These are phyloP conservation scores for Coptodon rendalli DNA, from an alignment of 2,113 vertebrate genomes.

Conservation along the genomic window DNA sequence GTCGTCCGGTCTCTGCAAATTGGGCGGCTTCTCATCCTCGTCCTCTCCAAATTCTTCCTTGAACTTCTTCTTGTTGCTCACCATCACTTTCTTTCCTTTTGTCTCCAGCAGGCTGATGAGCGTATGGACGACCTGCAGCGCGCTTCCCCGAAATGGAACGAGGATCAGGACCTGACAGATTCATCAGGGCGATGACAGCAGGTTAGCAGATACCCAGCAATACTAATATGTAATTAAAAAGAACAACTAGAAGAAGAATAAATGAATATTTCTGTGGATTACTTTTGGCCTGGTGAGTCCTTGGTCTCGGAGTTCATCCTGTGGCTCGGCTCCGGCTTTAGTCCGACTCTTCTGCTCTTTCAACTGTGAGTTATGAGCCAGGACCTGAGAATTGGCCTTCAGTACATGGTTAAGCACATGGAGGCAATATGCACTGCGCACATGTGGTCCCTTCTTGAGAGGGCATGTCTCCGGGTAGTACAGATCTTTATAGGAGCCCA, in stretches of 20 bases:
- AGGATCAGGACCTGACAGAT: conserved; percentile 83
- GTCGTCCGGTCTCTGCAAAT: conserved; percentile 87
- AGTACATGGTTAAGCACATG: conserved; percentile 90
- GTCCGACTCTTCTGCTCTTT: conserved; percentile 64
- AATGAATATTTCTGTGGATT: background rate
- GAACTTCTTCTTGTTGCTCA: conserved; percentile 94
- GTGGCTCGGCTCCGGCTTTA: conserved; percentile 45
- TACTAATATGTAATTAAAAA: background rate
- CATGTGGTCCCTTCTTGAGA: conserved; percentile 75
- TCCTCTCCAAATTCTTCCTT: conserved; percentile 86
- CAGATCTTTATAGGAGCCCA: conserved; percentile 87
- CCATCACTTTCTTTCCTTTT: conserved; percentile 81
- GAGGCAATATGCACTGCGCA: conserved; percentile 83
- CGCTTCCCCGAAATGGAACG: conserved; percentile 86
- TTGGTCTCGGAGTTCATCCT: conserved; percentile 84
- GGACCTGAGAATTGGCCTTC: conserved; percentile 88
- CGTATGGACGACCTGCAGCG: conserved; percentile 80
- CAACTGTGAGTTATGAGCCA: conserved; percentile 80
- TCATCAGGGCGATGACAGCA: background rate
- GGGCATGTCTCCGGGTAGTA: conserved; percentile 82
- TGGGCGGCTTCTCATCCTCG: conserved; percentile 76
- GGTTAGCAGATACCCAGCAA: background rate
- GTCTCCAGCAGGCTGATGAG: conserved; percentile 84
- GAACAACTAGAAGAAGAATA: background rate
- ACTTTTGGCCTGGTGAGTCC: conserved; percentile 97